A percentile compares a stretch with the other conserved stretches of the same genome.
Evolutionary conservation across 2,888 invertebrate species (phyloP).

Genomic region (Cosmia trapezina): DNA sequence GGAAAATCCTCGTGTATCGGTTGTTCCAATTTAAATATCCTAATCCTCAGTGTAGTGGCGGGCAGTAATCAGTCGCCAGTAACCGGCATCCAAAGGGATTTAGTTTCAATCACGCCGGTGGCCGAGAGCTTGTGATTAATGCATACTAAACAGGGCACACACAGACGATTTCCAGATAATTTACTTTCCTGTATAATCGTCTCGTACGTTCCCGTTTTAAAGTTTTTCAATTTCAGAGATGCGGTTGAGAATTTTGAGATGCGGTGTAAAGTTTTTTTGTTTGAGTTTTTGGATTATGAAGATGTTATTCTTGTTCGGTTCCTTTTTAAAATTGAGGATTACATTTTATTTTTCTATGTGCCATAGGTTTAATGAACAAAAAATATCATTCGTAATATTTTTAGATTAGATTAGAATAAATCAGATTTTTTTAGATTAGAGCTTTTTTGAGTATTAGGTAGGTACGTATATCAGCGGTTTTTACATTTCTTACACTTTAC

Average conservation of each 20-base stretch:
- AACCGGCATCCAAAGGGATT: constrained; percentile 83
- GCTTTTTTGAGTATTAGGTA: neutral
- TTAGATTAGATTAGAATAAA: too few species aligned
- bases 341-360: neutral
- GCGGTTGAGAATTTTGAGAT: constrained; percentile 17
- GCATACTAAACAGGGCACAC: constrained; percentile 88
- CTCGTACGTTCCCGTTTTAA: constrained; percentile 52
- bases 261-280: neutral
- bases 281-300: constrained; percentile 1
- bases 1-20: constrained; percentile 66
- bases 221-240: constrained; percentile 57
- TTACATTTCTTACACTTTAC: neutral
- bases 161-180: constrained; percentile 73
- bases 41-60: constrained; percentile 80
- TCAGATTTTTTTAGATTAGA: too few species aligned
- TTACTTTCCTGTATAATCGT: constrained; percentile 69
- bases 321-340: neutral
- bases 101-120: constrained; percentile 88
- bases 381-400: neutral
- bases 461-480: neutral
- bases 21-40: constrained; percentile 82
- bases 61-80: constrained; percentile 84
- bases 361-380: neutral
- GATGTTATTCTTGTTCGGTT: neutral
- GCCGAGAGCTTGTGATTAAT: constrained; percentile 85